phyloP scores from a whole-genome alignment of 2,113 vertebrate genomes.

The Scophthalmus maximus region DNA sequence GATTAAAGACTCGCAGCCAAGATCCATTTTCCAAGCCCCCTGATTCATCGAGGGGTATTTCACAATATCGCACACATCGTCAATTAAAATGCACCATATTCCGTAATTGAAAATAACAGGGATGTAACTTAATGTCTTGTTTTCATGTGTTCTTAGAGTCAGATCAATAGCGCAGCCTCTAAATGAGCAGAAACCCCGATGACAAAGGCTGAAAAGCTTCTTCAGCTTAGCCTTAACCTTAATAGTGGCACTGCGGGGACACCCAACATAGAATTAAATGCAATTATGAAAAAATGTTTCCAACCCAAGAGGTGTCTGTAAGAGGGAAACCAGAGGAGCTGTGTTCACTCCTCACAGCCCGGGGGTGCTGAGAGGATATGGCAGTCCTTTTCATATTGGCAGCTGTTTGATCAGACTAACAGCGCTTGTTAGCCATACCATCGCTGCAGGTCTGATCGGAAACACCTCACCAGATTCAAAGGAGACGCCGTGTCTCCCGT shows the following conservation, averaged over 20 bases:
- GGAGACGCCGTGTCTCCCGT: constrained; percentile 65
- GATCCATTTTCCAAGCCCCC: constrained; percentile 40
- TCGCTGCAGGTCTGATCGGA: constrained; percentile 72
- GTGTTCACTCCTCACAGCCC: constrained; percentile 72
- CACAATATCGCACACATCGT: constrained; percentile 54
- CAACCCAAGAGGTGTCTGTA: constrained; percentile 68
- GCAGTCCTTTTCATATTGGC: constrained; percentile 76
- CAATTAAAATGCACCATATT: constrained; percentile 56
- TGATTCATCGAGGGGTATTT: constrained; percentile 66
- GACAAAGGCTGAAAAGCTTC: constrained; percentile 72
- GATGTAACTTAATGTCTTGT: constrained; percentile 47
- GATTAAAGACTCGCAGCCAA: constrained; percentile 59
- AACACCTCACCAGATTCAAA: constrained; percentile 73
- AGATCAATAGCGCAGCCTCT: constrained; percentile 54
- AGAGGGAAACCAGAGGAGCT: constrained; percentile 65
- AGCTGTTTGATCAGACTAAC: constrained; percentile 77
- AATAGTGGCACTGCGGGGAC: constrained; percentile 71
- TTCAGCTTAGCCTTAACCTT: constrained; percentile 70
- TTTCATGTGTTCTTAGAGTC: constrained; percentile 49
- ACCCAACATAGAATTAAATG: constrained; percentile 81
- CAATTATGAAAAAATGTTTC: constrained; percentile 81
- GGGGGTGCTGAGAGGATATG: constrained; percentile 70
- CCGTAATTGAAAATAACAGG: constrained; percentile 66
- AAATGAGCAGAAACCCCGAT: constrained; percentile 64
- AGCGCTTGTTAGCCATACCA: constrained; percentile 43